Evolutionary conservation across 2,113 vertebrate genomes (phyloP), one percentile per base, ranked within the genome.

Genomic region (Echinops telfairi): DNA sequence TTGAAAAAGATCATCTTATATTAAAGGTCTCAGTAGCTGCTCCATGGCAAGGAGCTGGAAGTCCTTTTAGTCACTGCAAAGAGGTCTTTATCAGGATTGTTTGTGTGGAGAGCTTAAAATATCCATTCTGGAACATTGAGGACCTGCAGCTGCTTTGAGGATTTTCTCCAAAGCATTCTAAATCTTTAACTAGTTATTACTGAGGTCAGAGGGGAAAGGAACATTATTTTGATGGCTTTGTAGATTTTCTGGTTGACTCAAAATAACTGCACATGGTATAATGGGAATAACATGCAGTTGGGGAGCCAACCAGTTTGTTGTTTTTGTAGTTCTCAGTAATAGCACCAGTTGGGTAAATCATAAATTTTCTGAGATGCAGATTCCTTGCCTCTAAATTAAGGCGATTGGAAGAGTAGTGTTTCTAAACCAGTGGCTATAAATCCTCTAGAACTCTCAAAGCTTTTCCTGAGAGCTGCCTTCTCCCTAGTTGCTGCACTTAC

Each of bases 121-220:
- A 95, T 80, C 58, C 95, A 40, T 96, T 86, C 90, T 95, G 92
- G 92, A 96, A 96, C 79, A 81, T 0, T 68, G 64, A 94, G 33
- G 93, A 78, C 88, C 88, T 90, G 85, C 96, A 96, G 93, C 94
- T 96, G 94, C 93, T 96, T 95, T 95, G 93, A 96, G 90, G 80
- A 87, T 88, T 94, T 94, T 19, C 40, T 93, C 82, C 57, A 91
- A 95, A 93, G 92, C 81, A 80, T 88, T 93, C 76, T 93, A 94
- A 95, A 91, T 57, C 60, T 79, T 94, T 94, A 94, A 94, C 94
- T 83, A 88, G 88, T 95, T 89, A 95, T 96, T 95, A 97, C 60
- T 92, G 95, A 97, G 97, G 92, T 94, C 79, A 83, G 90, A 96
- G 71, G 60, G 36, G 91, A 33, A 91, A 75, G 71, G 81, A 91